phyloP scores from a whole-genome alignment of 2,888 invertebrate genomes.

The Xiphydria camelus region DNA sequence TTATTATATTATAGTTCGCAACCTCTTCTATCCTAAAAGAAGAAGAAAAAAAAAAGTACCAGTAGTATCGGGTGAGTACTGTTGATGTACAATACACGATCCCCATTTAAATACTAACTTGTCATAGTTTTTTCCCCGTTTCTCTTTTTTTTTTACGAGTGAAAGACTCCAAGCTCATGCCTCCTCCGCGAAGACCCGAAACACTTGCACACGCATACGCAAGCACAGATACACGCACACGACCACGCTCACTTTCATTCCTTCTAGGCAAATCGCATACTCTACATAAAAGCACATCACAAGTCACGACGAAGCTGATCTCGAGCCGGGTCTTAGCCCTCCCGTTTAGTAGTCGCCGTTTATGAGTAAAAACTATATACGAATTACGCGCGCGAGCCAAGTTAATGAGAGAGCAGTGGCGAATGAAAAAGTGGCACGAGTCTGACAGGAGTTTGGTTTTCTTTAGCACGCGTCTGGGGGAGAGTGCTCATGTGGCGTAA shows the following conservation, averaged over 20 bases:
- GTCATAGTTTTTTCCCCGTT: conserved; percentile 30
- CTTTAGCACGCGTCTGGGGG: conserved; percentile 10
- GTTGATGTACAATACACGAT: conserved; percentile 25
- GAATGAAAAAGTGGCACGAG: conserved; percentile 45
- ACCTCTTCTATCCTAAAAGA: conserved; percentile 11
- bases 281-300: conserved; percentile 15
- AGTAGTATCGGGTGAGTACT: conserved; percentile 27
- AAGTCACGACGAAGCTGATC: no score
- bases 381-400: not conserved
- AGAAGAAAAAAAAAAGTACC: conserved; percentile 32
- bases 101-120: conserved; percentile 44
- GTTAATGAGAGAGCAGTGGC: conserved; percentile 14
- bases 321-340: conserved; percentile 4
- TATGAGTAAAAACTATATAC: no score
- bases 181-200: no score
- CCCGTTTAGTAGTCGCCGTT: not conserved
- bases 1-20: conserved; percentile 34
- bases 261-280: conserved; percentile 23
- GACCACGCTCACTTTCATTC: conserved; percentile 29
- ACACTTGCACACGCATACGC: no score
- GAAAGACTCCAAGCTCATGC: conserved; percentile 32
- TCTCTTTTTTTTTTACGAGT: conserved; percentile 11
- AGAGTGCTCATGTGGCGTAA: conserved; percentile 80
- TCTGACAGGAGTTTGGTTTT: conserved; percentile 39
- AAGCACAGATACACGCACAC: conserved; percentile 21